Base-by-base conservation (phyloP, 2,888 invertebrate genomes). In the Callinectes sapidus region DNA sequence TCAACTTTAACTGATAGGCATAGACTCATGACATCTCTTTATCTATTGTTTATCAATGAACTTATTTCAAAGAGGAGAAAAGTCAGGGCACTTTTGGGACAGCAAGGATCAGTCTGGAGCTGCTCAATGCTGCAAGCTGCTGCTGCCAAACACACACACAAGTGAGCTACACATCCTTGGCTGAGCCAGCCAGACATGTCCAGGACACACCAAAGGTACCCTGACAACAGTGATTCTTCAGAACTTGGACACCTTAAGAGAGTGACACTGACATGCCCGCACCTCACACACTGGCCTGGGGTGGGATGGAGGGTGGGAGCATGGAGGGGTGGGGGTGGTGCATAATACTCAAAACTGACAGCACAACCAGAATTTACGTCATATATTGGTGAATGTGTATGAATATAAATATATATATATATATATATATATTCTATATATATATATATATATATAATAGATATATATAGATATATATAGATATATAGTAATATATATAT, bases 241-340 rank as follows among this genome's bases (percentile, higher is more conserved):
- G 35, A 81, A 16, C 81, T 81, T 81, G 35, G 16, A 32, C 88
- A 55, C 88, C 55, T 55, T 61, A 89, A 89, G 89, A 86, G 89
- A 92, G 89, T 89, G 88, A 89, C 81, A 89, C 55, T 85, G 89
- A 90, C 92, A 92, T 88, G 90, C 92, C 92, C 90, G 92, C 88
- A 42, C 90, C 92, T 90, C 92, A 61, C 86, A 87, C 81, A 92
- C 61, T 89, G 86, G 85, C 89, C 89, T 81, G 71, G 92, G 85
- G 87, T 90, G 61, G 77, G 92, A 88, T 42, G 54, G 71, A 71
- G 71, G 71, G 71, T 71, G 23, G 61, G 92, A 81, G 90, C 61
- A 88, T 81, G 92, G 90, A 39, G 28, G 86, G 90, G 86, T 48
- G 71, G 71, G 71, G 71, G 91, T 81, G 92, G 92, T 93, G 92